A percentile compares a stretch with the other conserved stretches of the same genome.
phyloP scores from a whole-genome alignment of 2,113 vertebrate species.

The Neogale vison region DNA sequence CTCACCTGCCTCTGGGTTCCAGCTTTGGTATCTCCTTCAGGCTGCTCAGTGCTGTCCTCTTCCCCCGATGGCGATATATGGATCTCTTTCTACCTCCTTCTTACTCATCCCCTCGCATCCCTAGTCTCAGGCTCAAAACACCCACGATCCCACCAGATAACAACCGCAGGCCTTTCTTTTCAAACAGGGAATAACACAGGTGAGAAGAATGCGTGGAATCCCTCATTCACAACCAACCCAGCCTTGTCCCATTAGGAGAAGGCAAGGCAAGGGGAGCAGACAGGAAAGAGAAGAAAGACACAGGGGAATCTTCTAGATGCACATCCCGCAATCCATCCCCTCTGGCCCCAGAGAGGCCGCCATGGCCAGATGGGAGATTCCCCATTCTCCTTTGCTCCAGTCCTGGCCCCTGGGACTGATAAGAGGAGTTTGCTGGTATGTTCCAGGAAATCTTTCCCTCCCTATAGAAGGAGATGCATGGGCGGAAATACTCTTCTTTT shows the following conservation, averaged over 20 bases:
- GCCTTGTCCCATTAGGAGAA: neutral
- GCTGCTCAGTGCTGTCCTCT: rapidly evolving
- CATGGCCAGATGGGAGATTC: rapidly evolving
- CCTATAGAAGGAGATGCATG: neutral
- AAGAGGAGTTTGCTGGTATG: neutral
- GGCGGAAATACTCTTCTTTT: neutral
- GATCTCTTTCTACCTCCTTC: neutral
- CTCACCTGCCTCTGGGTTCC: neutral
- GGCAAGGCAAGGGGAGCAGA: neutral
- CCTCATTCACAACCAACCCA: neutral
- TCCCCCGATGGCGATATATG: neutral
- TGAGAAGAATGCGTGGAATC: neutral
- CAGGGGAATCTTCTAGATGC: rapidly evolving
- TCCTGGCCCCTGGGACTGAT: neutral
- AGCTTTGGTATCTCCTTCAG: neutral
- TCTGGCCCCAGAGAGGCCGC: neutral
- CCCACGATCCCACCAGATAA: neutral
- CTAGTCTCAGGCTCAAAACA: neutral
- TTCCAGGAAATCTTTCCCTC: neutral
- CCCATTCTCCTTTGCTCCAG: neutral
- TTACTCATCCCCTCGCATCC: neutral
- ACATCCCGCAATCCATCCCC: neutral
- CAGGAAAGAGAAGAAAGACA: neutral
- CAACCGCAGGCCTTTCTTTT: neutral
- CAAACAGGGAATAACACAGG: neutral